Percentiles rank a stretch among this genome's conserved stretches.
These are phyloP conservation scores for Dipodomys stephensi DNA, from an alignment of 2,113 vertebrate species.

Conservation along the genomic window DNA sequence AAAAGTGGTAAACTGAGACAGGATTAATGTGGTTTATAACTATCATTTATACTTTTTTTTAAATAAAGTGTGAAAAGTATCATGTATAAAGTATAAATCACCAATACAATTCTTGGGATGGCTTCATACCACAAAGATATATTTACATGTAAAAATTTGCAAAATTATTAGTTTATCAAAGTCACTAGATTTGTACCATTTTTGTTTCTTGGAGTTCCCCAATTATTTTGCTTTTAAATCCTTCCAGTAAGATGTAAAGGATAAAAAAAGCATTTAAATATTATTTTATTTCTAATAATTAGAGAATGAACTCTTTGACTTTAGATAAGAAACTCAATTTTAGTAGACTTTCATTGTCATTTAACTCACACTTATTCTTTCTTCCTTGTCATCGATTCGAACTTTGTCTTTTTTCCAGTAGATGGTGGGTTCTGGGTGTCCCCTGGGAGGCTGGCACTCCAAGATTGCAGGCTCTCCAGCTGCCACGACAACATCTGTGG, in stretches of 20 bases:
- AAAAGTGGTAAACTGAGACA: not conserved
- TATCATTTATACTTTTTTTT: not conserved
- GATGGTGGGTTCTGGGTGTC: constrained; percentile 98
- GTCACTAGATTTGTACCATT: not conserved
- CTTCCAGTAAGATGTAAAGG: not conserved
- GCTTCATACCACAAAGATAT: not conserved
- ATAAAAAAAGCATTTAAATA: not conserved
- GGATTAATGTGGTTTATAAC: not conserved
- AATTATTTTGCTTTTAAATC: not conserved
- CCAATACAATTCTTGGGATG: not conserved
- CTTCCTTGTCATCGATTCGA: constrained; percentile 96
- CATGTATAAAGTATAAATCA: not conserved
- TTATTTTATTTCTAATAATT: not conserved
- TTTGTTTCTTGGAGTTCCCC: not conserved
- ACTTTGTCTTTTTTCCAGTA: constrained; percentile 99
- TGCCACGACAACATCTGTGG: constrained; percentile 97
- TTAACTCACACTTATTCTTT: constrained; percentile 94
- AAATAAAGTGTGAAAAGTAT: no score
- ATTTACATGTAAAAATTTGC: constrained; percentile 6
- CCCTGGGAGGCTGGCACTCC: constrained; percentile 97
- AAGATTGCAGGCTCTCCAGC: constrained; percentile 97
- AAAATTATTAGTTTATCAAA: not conserved
- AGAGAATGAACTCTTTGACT: not conserved
- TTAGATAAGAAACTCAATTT: not conserved
- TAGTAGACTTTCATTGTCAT: rapidly evolving